Percentiles rank a stretch among this genome's conserved stretches.
Conservation (phyloP, 2,888 invertebrate species). For the Macrophya alboannulata region DNA sequence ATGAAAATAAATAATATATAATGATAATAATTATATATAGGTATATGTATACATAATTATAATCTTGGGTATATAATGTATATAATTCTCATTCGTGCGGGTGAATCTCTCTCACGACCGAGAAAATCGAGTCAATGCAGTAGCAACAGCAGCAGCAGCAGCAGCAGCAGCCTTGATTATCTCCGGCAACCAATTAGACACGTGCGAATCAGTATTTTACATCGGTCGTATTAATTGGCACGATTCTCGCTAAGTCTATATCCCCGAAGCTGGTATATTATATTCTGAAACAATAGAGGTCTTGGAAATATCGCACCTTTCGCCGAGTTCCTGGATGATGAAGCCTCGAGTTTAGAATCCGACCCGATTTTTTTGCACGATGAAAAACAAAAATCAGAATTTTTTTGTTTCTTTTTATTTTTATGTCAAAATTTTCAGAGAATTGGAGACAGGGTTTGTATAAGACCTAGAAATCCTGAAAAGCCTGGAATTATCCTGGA, state of each 20-base stretch:
- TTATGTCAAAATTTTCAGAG: too few species aligned
- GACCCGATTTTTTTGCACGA: not conserved
- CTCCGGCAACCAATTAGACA: slow-evolving; percentile 16
- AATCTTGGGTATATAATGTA: too few species aligned
- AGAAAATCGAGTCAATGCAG: too few species aligned
- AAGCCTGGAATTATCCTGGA: too few species aligned
- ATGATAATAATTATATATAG: not conserved
- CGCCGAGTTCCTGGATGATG: not conserved
- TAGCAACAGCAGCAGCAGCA: too few species aligned
- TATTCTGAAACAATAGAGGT: not conserved
- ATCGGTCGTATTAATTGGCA: slow-evolving; percentile 27
- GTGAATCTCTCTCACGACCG: slow-evolving; percentile 2
- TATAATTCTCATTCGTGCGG: not conserved
- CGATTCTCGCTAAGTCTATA: not conserved
- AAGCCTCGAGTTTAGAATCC: not conserved
- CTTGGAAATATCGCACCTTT: not conserved
- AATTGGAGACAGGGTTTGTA: too few species aligned
- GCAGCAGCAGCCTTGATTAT: not conserved
- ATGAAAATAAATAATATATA: slow-evolving; percentile 2
- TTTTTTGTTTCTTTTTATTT: not conserved
- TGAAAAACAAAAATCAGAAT: not conserved
- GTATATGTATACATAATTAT: not conserved
- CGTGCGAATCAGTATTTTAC: slow-evolving; percentile 29
- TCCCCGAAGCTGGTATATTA: not conserved
- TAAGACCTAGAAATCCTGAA: too few species aligned